Conservation (phyloP, 1,140 invertebrate genomes). For the Amyelois transitella region DNA sequence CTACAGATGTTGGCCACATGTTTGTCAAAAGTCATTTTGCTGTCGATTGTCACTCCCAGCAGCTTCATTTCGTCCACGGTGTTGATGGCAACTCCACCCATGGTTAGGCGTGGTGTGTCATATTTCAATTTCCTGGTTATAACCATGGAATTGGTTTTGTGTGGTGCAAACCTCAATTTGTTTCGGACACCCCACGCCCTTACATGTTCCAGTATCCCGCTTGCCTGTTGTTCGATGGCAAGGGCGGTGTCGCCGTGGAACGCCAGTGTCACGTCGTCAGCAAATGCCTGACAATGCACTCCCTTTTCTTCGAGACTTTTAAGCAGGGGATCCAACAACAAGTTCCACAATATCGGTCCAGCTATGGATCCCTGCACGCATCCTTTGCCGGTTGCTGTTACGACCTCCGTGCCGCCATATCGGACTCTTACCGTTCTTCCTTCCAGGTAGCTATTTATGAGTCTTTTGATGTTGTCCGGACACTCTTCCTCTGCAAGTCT, state of each 20-base stretch:
- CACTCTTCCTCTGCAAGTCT: neutral
- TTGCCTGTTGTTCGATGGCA: neutral
- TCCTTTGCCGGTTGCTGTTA: slow-evolving; percentile 12
- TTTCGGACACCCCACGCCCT: neutral
- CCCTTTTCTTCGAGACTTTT: neutral
- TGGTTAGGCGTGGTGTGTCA: neutral
- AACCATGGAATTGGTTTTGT: neutral
- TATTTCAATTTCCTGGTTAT: neutral
- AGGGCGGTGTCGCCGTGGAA: neutral
- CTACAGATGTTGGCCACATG: neutral
- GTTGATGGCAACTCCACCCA: neutral
- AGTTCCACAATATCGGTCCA: slow-evolving; percentile 13
- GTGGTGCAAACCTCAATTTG: neutral
- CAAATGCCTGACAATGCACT: neutral
- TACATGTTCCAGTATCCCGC: neutral
- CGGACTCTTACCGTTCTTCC: slow-evolving; percentile 1
- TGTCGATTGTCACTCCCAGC: neutral
- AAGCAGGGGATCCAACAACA: slow-evolving; percentile 9
- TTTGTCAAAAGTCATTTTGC: neutral
- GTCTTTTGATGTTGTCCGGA: neutral
- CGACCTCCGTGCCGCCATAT: neutral
- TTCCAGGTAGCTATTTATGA: slow-evolving; percentile 2
- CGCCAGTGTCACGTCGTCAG: neutral
- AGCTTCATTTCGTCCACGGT: neutral
- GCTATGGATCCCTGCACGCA: slow-evolving; percentile 19